Conservation (phyloP, 2,113 vertebrate species). For the Gasterosteus aculeatus region DNA sequence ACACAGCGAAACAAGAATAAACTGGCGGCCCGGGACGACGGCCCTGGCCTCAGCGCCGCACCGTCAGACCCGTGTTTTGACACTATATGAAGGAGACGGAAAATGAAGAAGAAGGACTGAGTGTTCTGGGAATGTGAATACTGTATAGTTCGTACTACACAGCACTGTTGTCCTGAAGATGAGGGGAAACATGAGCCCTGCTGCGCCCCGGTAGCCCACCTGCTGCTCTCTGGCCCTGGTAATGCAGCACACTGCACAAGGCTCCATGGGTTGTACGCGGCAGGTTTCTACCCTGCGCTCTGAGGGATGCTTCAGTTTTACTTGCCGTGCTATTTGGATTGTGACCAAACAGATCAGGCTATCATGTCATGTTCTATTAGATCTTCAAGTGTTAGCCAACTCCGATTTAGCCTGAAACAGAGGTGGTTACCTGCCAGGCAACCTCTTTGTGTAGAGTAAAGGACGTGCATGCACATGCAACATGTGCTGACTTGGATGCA, state of each 20-base stretch:
- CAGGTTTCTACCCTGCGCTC: background rate
- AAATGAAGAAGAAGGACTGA: conserved; percentile 3
- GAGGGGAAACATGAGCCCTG: conserved; percentile 47
- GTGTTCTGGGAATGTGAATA: conserved; percentile 19
- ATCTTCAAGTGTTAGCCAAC: conserved; percentile 48
- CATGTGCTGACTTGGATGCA: conserved; percentile 19
- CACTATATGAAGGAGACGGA: conserved; percentile 23
- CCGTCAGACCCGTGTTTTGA: conserved; percentile 19
- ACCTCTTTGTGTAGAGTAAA: conserved; percentile 23
- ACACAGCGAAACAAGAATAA: conserved; percentile 56
- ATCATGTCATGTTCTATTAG: conserved; percentile 69
- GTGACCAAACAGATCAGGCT: conserved; percentile 46
- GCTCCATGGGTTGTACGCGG: conserved; percentile 23
- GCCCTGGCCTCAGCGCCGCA: conserved; percentile 50
- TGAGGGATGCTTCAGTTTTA: conserved; percentile 39
- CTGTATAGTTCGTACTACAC: conserved; percentile 9
- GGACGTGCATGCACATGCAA: conserved; percentile 59
- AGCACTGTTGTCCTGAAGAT: conserved; percentile 36
- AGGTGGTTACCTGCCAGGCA: conserved; percentile 64
- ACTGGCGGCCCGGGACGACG: conserved; percentile 48
- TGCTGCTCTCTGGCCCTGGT: conserved; percentile 58
- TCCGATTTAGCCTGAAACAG: conserved; percentile 64
- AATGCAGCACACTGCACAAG: conserved; percentile 46
- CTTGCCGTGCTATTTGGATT: conserved; percentile 33
- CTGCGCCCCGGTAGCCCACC: conserved; percentile 52